Evolutionary conservation across 2,888 invertebrate genomes (phyloP).

Genomic region (Meandrusa payeni): DNA sequence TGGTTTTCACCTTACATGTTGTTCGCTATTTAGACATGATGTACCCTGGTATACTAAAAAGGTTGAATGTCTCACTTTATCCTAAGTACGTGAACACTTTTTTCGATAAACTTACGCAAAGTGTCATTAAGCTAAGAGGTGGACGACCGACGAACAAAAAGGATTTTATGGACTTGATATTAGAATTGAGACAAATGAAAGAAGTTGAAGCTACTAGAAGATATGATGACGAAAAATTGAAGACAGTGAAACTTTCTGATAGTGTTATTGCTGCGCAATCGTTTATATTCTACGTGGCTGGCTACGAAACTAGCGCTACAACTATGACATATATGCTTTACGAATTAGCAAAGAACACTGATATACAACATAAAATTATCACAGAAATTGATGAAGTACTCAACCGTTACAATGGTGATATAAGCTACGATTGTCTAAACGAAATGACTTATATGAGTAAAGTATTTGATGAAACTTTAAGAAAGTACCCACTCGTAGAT

Average conservation of each 20-base stretch:
- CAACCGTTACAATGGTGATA: constrained; percentile 40
- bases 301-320: constrained; percentile 35
- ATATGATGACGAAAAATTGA: constrained; percentile 16
- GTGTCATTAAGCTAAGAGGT: constrained; percentile 38
- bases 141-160: constrained; percentile 40
- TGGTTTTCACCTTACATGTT: neutral
- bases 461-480: constrained; percentile 58
- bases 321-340: constrained; percentile 53
- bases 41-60: constrained; percentile 44
- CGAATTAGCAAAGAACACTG: constrained; percentile 50
- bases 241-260: neutral
- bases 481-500: constrained; percentile 64
- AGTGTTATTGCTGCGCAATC: constrained; percentile 1
- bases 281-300: constrained; percentile 57
- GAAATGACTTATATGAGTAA: constrained; percentile 61
- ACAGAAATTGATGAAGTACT: constrained; percentile 47
- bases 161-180: constrained; percentile 51
- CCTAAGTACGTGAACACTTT: constrained; percentile 34
- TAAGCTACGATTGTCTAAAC: constrained; percentile 54
- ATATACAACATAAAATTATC: constrained; percentile 51
- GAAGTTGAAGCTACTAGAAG: constrained; percentile 32
- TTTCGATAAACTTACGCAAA: constrained; percentile 37
- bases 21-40: constrained; percentile 34
- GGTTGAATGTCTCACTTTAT: constrained; percentile 35
- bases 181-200: constrained; percentile 39